A percentile compares a stretch with the other conserved stretches of the same genome.
These are phyloP conservation scores for Tetragnatha montana DNA, from an alignment of 2,888 invertebrate genomes.

Conservation along the genomic window DNA sequence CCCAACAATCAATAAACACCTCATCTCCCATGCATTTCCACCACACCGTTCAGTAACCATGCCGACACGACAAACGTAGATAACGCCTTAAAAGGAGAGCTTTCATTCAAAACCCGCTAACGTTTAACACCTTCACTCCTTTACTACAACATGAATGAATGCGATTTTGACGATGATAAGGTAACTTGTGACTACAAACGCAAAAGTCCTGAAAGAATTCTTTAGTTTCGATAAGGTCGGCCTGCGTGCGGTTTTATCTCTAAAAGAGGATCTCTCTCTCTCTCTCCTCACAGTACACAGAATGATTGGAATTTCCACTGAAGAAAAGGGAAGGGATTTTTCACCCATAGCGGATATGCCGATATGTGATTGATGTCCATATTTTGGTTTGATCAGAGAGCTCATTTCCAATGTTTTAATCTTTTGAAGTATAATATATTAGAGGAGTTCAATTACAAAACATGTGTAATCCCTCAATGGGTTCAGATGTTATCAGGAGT, in stretches of 20 bases:
- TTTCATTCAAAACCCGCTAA: not conserved
- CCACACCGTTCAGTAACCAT: too few relatives aligned
- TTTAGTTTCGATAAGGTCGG: slow-evolving; percentile 36
- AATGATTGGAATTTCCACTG: slow-evolving; percentile 33
- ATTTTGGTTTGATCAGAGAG: not conserved
- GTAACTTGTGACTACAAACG: not conserved
- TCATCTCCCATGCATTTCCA: too few relatives aligned
- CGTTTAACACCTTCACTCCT: not conserved
- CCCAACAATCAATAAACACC: too few relatives aligned
- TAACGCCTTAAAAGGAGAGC: too few relatives aligned
- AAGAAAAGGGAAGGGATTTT: slow-evolving; percentile 13
- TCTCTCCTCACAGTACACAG: not conserved
- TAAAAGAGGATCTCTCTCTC: slow-evolving; percentile 26
- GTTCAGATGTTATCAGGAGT: too few relatives aligned
- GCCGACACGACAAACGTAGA: too few relatives aligned
- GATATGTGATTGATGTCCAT: not conserved
- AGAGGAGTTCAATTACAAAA: too few relatives aligned
- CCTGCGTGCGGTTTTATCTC: slow-evolving; percentile 46
- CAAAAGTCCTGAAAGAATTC: not conserved
- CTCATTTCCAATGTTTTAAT: too few relatives aligned
- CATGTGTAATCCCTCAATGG: too few relatives aligned
- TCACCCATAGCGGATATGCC: not conserved
- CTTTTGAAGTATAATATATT: too few relatives aligned
- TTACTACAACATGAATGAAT: not conserved
- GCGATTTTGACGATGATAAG: not conserved